These are phyloP conservation scores for Chelon auratus DNA, from an alignment of 2,797 vertebrate species.

Conservation along the genomic window DNA sequence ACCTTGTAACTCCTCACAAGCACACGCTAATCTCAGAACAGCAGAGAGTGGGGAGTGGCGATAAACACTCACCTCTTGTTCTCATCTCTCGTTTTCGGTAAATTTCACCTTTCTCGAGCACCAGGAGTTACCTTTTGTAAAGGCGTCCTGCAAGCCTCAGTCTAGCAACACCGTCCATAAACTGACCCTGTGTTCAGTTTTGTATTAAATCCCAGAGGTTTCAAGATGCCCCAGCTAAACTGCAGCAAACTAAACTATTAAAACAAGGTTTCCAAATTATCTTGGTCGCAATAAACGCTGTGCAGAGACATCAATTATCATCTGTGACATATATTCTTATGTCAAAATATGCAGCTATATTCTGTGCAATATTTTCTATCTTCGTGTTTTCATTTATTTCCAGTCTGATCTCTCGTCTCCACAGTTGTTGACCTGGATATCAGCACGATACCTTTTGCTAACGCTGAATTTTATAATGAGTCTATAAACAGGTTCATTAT, in stretches of 20 bases:
- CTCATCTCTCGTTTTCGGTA: conserved; percentile 29
- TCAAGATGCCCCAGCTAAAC: conserved; percentile 17
- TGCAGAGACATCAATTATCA: conserved; percentile 54
- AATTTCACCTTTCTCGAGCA: conserved; percentile 38
- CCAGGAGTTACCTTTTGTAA: conserved; percentile 29
- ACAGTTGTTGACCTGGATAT: conserved; percentile 32
- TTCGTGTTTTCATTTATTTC: conserved; percentile 6
- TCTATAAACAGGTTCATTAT: conserved; percentile 67
- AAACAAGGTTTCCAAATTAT: conserved; percentile 69
- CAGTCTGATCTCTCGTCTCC: conserved; percentile 16
- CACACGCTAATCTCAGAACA: background rate
- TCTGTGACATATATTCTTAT: conserved; percentile 46
- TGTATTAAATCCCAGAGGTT: conserved; percentile 38
- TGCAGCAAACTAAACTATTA: conserved; percentile 28
- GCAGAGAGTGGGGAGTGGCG: background rate
- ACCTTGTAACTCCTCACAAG: conserved; percentile 6
- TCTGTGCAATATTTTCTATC: background rate
- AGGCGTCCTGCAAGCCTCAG: conserved; percentile 2
- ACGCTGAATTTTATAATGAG: conserved; percentile 53
- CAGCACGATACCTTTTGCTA: conserved; percentile 39
- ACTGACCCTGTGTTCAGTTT: conserved; percentile 19
- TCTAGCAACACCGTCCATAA: background rate
- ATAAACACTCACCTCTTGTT: conserved; percentile 13
- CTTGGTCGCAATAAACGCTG: conserved; percentile 51
- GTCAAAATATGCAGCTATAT: conserved; percentile 33